Evolutionary conservation across 2,888 invertebrate genomes (phyloP).

Genomic region (Mactromeris polynyma): DNA sequence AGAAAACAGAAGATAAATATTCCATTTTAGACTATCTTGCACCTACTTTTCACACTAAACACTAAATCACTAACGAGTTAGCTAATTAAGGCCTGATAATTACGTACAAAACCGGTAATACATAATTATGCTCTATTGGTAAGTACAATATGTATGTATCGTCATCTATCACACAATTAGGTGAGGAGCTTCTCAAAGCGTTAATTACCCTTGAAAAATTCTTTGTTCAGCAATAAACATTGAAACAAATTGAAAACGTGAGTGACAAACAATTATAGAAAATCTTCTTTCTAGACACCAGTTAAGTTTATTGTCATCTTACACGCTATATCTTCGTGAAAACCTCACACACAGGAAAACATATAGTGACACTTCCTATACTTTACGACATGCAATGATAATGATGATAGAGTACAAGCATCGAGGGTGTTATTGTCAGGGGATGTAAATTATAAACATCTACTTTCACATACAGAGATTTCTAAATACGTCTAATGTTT

Average conservation of each 20-base stretch:
- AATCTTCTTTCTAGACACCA: constrained; percentile 2
- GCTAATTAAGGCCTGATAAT: too few relatives aligned
- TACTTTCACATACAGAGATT: background rate
- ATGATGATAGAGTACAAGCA: constrained; percentile 13
- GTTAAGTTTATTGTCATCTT: background rate
- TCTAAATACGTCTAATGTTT: too few relatives aligned
- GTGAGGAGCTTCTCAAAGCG: background rate
- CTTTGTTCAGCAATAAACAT: background rate
- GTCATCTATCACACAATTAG: background rate
- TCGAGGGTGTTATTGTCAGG: background rate
- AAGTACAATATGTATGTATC: background rate
- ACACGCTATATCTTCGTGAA: background rate
- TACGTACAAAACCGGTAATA: too few relatives aligned
- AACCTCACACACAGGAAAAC: constrained; percentile 15
- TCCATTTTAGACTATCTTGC: too few relatives aligned
- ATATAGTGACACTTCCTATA: constrained; percentile 12
- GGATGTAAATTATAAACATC: background rate
- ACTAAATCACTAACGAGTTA: too few relatives aligned
- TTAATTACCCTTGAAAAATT: background rate
- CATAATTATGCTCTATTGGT: too few relatives aligned
- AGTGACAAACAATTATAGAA: constrained; percentile 24
- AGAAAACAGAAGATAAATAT: too few relatives aligned
- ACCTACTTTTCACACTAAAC: too few relatives aligned
- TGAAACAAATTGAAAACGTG: constrained; percentile 8
- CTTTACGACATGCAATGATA: constrained; percentile 26